Conservation (phyloP, 2,797 vertebrate species). For the Falco cherrug region DNA sequence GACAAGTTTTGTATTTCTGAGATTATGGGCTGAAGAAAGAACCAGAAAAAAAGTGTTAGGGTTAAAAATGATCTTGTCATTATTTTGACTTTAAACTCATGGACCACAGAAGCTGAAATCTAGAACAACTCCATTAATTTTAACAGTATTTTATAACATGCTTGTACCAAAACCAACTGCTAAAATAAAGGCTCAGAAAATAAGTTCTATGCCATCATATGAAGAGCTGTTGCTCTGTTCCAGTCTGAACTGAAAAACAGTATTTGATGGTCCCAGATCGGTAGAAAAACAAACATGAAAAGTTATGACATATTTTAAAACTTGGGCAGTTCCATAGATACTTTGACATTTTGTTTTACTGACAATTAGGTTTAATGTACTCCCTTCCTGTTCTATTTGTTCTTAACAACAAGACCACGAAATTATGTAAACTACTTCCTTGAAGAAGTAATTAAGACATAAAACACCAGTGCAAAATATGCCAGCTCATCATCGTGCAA, state of each 20-base stretch:
- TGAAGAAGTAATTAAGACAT: neutral
- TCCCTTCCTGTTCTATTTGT: neutral
- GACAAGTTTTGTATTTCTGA: neutral
- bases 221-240: neutral
- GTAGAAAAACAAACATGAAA: neutral
- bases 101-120: neutral
- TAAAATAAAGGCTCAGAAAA: neutral
- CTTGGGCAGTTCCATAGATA: neutral
- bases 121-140: neutral
- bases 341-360: neutral
- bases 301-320: neutral
- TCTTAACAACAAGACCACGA: neutral
- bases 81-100: neutral
- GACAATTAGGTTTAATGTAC: neutral
- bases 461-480: neutral
- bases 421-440: neutral
- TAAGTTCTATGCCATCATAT: neutral
- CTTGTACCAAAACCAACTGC: neutral
- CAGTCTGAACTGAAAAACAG: neutral
- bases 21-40: neutral
- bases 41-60: neutral
- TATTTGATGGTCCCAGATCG: neutral
- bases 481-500: neutral
- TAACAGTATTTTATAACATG: neutral
- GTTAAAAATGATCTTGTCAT: neutral